Base-by-base conservation (phyloP, 2,797 vertebrate species). In the Muscicapa comitata region DNA sequence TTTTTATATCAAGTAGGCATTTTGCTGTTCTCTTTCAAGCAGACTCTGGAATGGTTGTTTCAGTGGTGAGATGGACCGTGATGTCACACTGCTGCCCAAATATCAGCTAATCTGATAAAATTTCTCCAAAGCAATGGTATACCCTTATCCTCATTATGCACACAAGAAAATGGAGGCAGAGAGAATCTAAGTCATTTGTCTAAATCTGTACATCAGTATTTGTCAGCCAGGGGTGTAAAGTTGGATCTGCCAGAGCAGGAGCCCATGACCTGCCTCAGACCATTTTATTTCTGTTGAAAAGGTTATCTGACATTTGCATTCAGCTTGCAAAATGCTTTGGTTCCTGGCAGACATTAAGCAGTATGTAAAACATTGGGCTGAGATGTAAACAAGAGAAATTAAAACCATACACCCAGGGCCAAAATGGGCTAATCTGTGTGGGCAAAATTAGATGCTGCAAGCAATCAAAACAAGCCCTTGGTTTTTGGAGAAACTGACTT, bases 261-360 rank as follows among this genome's bases (percentile, higher is more conserved):
- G 14, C 20, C 73, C 45, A 10, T 76, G 76, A 88, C 68, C 51
- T 48, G 40, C 45, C 48, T 75, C 73, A 68, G 58, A 57, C 79
- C 29, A 47, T 84, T 88, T 91, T 83, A 72, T 29, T 75, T 66
- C 18, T 43, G 13, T 38, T 75, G 87, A 57, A 86, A 93, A 90
- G 23, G 55, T 95, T 93, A 76, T 59, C 84, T 62, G 71, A 76
- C 78, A 72, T 94, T 67, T 83, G 61, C 61, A 81, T 81, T 82
- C 73, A 45, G 72, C 71, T 88, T 88, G 67, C 31, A 86, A 95
- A 94, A 61, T 65, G 42, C 40, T 94, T 86, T 90, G 28, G 37
- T 71, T 95, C 71, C 57, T 62, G 82, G 51, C 81, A 78, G 76
- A 40, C 70, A 75, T 77, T 84, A 86, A 85, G 35, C 42, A 79